Percentiles rank a stretch among this genome's conserved stretches.
phyloP scores from a whole-genome alignment of 2,888 invertebrate species.

The Polymixis flavicincta region DNA sequence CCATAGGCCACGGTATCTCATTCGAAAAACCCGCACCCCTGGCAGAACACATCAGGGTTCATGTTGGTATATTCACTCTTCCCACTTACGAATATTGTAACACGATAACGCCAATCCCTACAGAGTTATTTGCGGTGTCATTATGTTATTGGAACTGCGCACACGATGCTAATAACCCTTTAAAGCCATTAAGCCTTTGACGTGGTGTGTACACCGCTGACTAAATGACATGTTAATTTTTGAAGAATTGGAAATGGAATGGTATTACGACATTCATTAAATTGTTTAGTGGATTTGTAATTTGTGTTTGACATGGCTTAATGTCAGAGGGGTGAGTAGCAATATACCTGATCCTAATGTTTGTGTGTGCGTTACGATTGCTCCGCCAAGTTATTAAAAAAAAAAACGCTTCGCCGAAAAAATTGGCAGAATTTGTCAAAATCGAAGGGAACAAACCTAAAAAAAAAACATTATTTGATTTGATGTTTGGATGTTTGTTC shows the following conservation, averaged over 20 bases:
- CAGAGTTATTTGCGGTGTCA: slow-evolving; percentile 40
- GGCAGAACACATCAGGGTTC: not conserved
- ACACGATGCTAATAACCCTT: slow-evolving; percentile 41
- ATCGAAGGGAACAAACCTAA: not conserved
- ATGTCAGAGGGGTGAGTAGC: not conserved
- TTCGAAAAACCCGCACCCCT: no score
- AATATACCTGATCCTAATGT: not conserved
- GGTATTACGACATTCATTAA: slow-evolving; percentile 6
- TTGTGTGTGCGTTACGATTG: not conserved
- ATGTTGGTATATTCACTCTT: not conserved
- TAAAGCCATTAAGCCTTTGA: slow-evolving; percentile 51
- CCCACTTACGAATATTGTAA: slow-evolving; percentile 32
- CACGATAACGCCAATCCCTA: slow-evolving; percentile 44
- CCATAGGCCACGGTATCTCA: no score
- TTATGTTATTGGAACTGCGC: slow-evolving; percentile 51
- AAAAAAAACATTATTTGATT: no score
- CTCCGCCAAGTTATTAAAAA: not conserved
- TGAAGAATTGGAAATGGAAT: slow-evolving; percentile 37
- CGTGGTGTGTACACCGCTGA: slow-evolving; percentile 28
- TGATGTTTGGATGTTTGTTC: no score
- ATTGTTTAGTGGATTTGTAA: slow-evolving; percentile 13
- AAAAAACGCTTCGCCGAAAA: not conserved
- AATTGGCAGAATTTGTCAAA: not conserved
- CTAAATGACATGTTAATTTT: slow-evolving; percentile 52
- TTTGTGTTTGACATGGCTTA: not conserved